Base-by-base conservation (phyloP, 30 jellyfish, hydroid and myxozoan genomes). In the Aurelia sp. region DNA sequence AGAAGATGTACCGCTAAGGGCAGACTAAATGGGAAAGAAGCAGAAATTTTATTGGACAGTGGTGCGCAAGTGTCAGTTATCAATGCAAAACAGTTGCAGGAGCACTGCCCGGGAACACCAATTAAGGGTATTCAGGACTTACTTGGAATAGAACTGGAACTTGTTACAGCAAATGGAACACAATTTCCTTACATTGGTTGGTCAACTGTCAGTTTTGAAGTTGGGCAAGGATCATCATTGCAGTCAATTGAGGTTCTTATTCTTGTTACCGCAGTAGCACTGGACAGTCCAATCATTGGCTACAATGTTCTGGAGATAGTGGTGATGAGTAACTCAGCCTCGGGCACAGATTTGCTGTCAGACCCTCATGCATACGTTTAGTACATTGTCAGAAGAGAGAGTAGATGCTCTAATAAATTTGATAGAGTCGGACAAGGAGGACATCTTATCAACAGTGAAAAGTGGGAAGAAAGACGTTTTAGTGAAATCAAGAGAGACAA, bases 1-100 rank as follows among this genome's bases (percentile, higher is more conserved):
- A 2, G 51, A 40, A 40, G 3, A 40, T 40, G 51, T 40, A 40
- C 51, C 0, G 51, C 3, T 0, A 40, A 40, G 7, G 24, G 76
- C 40, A 76, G 51, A 47, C 27, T 76, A 17, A 76, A 58, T 57
- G 88, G 80, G 41, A 31, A n/a, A n/a, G 63, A 57, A 57, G 1
- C 55, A 9, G 38, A 17, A 61, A 41, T 40, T 15, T 76, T 57
- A 51, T 30, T 59, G 12, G 64, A 76, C 21, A 76, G 58, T 8
- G 88, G 88, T 17, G 88, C 88, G 8, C 88, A 76, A 44, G 78
- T 76, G 38, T 57, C 76, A 31, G 40, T 75, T 16, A 75, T 75
- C 22, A 15, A 30, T 44, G 21, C 31, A n/a, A 18, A 71, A 16
- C 63, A 71, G 18, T 18, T 48, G 44, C 57, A 76, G 47, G 40